phyloP scores from a whole-genome alignment of 2,797 vertebrate species.

The Xerus rutilus region DNA sequence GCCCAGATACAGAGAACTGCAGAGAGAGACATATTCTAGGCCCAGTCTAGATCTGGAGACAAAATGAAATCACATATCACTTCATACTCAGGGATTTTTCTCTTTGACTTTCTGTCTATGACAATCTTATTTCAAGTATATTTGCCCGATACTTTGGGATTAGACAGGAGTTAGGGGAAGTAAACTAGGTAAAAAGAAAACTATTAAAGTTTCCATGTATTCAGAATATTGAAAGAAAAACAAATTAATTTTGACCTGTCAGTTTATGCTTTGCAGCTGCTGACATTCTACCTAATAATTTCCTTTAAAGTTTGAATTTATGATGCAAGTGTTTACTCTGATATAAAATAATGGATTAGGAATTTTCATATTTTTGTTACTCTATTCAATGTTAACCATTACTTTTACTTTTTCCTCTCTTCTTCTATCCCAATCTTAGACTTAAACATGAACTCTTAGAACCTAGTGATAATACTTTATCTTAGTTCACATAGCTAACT shows the following conservation, averaged over 20 bases:
- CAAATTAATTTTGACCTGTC: slow-evolving; percentile 9
- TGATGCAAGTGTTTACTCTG: background rate
- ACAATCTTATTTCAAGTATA: background rate
- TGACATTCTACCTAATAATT: background rate
- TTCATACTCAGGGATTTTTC: background rate
- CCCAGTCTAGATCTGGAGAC: background rate
- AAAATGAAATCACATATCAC: background rate
- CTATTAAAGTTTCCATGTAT: background rate
- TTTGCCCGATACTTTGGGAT: background rate
- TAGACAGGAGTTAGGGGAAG: background rate
- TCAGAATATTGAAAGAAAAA: background rate
- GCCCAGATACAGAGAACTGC: accelerated
- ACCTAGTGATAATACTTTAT: background rate
- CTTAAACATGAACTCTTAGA: background rate
- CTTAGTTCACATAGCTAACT: slow-evolving; percentile 1
- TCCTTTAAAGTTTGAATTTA: background rate
- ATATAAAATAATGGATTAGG: background rate
- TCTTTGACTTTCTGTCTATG: background rate
- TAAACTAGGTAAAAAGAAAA: background rate
- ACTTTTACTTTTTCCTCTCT: background rate
- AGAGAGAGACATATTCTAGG: background rate
- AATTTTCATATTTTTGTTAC: slow-evolving; percentile 8
- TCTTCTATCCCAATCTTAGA: background rate
- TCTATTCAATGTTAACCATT: background rate
- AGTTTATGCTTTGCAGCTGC: background rate